Percentiles rank a stretch among this genome's conserved stretches.
These are phyloP conservation scores for Oplegnathus fasciatus DNA, from an alignment of 2,113 vertebrate species.

Conservation along the genomic window DNA sequence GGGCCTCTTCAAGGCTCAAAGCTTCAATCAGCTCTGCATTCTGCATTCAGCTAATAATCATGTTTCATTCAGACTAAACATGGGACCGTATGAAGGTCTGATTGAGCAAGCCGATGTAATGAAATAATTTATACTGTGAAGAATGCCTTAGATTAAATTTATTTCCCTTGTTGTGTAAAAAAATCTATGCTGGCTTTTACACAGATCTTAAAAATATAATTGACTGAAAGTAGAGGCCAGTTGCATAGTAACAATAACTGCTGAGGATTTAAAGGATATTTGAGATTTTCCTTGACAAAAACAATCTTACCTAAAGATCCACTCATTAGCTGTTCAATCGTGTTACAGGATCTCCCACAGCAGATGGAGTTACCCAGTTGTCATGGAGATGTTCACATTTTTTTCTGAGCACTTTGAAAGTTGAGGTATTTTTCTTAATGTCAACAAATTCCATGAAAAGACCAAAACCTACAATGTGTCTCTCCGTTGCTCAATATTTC, in stretches of 20 bases:
- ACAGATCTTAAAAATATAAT: background rate
- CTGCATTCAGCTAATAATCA: conserved; percentile 16
- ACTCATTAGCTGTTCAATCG: background rate
- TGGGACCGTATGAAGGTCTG: background rate
- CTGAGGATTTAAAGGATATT: conserved; percentile 20
- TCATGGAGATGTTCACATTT: background rate
- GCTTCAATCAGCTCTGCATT: conserved; percentile 27
- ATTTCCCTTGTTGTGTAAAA: background rate
- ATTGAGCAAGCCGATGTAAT: background rate
- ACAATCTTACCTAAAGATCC: background rate
- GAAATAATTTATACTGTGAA: background rate
- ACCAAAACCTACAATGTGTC: background rate
- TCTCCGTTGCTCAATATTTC: background rate
- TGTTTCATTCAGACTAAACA: conserved; percentile 14
- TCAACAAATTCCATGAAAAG: background rate
- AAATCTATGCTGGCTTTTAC: background rate
- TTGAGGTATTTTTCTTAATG: background rate
- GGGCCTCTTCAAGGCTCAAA: conserved; percentile 7
- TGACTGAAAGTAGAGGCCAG: background rate
- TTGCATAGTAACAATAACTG: background rate
- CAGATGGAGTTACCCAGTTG: background rate
- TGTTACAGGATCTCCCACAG: background rate
- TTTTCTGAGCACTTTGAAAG: background rate
- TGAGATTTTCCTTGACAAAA: background rate
- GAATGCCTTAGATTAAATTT: background rate